Percentiles rank a stretch among this genome's conserved stretches.
Conservation (phyloP, 2,797 vertebrate species). For the Malacoctenus gilli region DNA sequence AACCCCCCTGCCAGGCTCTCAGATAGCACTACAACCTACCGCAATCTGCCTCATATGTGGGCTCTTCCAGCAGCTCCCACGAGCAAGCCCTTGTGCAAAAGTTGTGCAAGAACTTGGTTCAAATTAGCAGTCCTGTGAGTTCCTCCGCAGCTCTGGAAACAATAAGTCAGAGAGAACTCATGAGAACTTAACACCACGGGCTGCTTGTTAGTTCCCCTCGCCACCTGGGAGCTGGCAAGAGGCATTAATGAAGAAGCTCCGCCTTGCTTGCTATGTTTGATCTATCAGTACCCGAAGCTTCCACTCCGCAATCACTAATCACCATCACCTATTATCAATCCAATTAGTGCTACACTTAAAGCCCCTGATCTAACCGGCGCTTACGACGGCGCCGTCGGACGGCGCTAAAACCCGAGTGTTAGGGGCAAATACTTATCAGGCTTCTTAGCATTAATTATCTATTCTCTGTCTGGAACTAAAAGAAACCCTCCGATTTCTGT, state of each 20-base stretch:
- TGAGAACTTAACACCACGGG: background rate
- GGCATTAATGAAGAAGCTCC: background rate
- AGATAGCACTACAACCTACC: slow-evolving; percentile 6
- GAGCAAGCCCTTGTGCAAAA: background rate
- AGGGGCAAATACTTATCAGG: slow-evolving; percentile 29
- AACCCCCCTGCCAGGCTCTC: slow-evolving; percentile 10
- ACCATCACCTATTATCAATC: slow-evolving; percentile 19
- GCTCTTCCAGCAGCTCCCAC: slow-evolving; percentile 5
- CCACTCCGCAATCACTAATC: slow-evolving; percentile 19
- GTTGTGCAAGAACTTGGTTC: background rate
- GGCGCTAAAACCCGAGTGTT: slow-evolving; percentile 22
- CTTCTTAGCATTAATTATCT: slow-evolving; percentile 17
- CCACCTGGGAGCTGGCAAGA: slow-evolving; percentile 8
- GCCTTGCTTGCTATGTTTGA: background rate
- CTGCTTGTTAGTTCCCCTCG: background rate
- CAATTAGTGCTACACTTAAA: slow-evolving; percentile 15
- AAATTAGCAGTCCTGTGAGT: background rate
- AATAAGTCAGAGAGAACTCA: background rate
- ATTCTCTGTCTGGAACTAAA: slow-evolving; percentile 10
- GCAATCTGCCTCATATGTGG: slow-evolving; percentile 2
- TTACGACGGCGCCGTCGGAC: slow-evolving; percentile 9
- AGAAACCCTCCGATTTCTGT: background rate
- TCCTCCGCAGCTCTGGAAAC: background rate
- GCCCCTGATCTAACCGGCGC: slow-evolving; percentile 4
- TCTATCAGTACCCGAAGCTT: background rate